Base-by-base conservation (phyloP, 2,888 invertebrate genomes). In the Rhodophaea formosa region DNA sequence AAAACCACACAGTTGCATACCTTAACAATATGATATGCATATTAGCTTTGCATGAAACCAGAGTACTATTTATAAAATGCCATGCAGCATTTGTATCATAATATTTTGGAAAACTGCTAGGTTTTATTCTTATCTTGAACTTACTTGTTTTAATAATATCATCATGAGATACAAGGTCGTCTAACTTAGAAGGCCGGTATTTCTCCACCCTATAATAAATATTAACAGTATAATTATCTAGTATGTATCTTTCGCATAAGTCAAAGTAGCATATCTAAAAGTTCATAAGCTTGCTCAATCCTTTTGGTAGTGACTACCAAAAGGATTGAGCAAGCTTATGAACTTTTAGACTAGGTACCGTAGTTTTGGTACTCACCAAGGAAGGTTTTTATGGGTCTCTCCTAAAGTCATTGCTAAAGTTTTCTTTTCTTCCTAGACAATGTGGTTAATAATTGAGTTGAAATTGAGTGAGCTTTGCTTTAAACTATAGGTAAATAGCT, bases 91-190 rank as follows among this genome's bases (percentile, higher is more conserved):
- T n/a, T n/a, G n/a, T n/a, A n/a, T n/a, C n/a, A n/a, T n/a, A n/a
- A 39, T 39, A 6, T 23, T 23, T 23, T 5, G 12, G 1, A 39
- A 10, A 39, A 39, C n/a, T 12, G 12, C 14, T 7, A 30, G 1
- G 3, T 29, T 12, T 49, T 29, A 7, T 6, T 47, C 8, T 10
- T 0, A 15, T 16, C 17, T 16, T 43, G 8, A 35, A 86, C 94
- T 93, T 93, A 99, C 99, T 97, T 73, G 99, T 99, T 75, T 94
- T 94, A 59, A 99, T 96, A 58, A 99, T 99, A 86, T 99, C 98
- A 84, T 97, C 96, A 78, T 99, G 99, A 0, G 99, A 99, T 61
- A 99, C 98, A 46, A 99, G 92, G 75, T 99, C 99, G 72, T 96
- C 95, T 64, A 99, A 91, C 60, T 94, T 95, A 51, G 94, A 94